Evolutionary conservation across 1,140 invertebrate genomes (phyloP).

Genomic region (Drosophila leontia): DNA sequence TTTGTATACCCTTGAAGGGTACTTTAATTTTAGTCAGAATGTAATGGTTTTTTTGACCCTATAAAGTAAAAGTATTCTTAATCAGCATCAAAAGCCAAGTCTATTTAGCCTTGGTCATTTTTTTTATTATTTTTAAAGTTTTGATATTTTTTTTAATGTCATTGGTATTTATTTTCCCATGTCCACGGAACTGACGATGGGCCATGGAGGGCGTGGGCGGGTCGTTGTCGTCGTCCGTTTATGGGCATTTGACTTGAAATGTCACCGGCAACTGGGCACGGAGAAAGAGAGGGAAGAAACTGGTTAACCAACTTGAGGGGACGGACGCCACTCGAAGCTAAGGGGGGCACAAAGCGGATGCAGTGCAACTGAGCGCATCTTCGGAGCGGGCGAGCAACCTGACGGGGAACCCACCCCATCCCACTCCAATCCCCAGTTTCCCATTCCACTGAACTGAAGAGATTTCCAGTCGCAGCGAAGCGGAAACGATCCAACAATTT

Average conservation of each 20-base stretch:
- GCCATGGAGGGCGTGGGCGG: slow-evolving; percentile 31
- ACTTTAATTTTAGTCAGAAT: too few relatives aligned
- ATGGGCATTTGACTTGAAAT: slow-evolving; percentile 82
- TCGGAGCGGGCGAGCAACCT: slow-evolving; percentile 52
- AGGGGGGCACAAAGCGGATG: slow-evolving; percentile 61
- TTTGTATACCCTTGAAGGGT: too few relatives aligned
- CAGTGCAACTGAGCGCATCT: slow-evolving; percentile 79
- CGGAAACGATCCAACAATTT: slow-evolving; percentile 60
- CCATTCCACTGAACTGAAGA: slow-evolving; percentile 29
- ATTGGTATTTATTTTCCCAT: neutral
- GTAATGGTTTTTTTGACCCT: too few relatives aligned
- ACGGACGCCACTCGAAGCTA: slow-evolving; percentile 31
- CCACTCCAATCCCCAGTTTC: slow-evolving; percentile 6
- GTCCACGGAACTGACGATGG: slow-evolving; percentile 19
- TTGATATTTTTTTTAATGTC: too few relatives aligned
- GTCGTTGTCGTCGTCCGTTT: slow-evolving; percentile 60
- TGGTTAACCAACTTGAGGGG: slow-evolving; percentile 72
- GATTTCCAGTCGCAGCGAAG: slow-evolving; percentile 47
- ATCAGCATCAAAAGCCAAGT: too few relatives aligned
- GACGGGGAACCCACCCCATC: slow-evolving; percentile 22
- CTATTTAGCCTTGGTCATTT: too few relatives aligned
- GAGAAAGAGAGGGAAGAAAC: slow-evolving; percentile 47
- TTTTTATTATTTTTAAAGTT: too few relatives aligned
- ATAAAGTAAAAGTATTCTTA: too few relatives aligned
- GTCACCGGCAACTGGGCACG: slow-evolving; percentile 74